Evolutionary conservation across 2,113 vertebrate species (phyloP), one percentile per base, ranked within the genome.

Genomic region (Collichthys lucidus): DNA sequence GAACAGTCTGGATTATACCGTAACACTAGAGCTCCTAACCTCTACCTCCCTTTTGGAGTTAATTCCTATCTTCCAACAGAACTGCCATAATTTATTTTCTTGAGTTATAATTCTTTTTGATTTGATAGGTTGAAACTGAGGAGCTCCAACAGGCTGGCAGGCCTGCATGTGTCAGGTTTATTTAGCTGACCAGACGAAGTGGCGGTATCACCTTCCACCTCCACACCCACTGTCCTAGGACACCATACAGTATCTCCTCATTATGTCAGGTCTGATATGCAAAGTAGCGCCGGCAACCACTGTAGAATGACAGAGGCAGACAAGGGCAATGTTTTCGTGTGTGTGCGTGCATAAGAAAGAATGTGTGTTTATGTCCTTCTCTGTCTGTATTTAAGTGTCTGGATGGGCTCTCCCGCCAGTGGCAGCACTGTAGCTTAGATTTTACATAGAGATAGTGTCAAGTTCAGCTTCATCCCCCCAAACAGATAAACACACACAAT

Each of bases 221-320:
- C 74, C 82, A 88, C 87, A 84, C 82, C 76, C 72, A 73, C 76
- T 71, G 83, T 87, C 79, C 84, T 73, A 60, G 64, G 74, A 88
- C 88, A 83, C 76, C 72, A 60, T 47, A 55, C 89, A 74, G 65
- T 75, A 75, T 78, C 86, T 88, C 87, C 87, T 90, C 84, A 77
- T 86, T 80, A 72, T 83, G 84, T 87, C 80, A 86, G 42, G 19
- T 83, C 77, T 70, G 74, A 89, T 87, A 93, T 90, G 84, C 77
- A 91, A 93, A 91, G 83, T 50, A 82, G 77, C 16, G 49, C 22
- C 2, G 11, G 67, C 56, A 80, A 63, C 82, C 60, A 67, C 69
- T 80, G 82, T 44, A 57, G 70, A 77, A 55, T 72, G 47, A 57
- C 57, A 66, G 76, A 50, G 22, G 63, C 63, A 59, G 62, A 56